Conservation (phyloP, 2,888 invertebrate species). For the Gisinianus flammeolus region DNA sequence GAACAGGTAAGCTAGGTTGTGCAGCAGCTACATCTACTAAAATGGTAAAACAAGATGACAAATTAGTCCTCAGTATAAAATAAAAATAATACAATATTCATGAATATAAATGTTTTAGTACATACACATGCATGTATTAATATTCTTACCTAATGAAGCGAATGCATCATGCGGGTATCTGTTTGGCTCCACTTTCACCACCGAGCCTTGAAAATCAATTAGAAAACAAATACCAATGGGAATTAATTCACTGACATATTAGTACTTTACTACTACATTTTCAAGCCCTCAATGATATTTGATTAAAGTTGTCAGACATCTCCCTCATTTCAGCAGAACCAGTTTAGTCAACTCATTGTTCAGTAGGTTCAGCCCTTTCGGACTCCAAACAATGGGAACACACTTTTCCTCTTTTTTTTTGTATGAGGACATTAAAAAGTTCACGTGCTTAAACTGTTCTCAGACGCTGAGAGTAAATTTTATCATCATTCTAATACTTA, state of each 20-base stretch:
- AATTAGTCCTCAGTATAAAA: not conserved
- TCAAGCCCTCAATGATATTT: not conserved
- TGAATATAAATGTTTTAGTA: too few relatives aligned
- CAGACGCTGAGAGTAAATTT: slow-evolving; percentile 33
- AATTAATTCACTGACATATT: too few relatives aligned
- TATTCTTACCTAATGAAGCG: slow-evolving; percentile 39
- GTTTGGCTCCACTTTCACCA: slow-evolving; percentile 54
- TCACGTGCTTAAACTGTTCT: slow-evolving; percentile 29
- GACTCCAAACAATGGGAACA: slow-evolving; percentile 41
- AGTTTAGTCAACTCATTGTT: slow-evolving; percentile 26
- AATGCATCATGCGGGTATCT: slow-evolving; percentile 75
- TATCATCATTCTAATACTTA: slow-evolving; percentile 17
- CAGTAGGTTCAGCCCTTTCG: slow-evolving; percentile 46
- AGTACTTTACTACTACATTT: too few relatives aligned
- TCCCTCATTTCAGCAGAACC: slow-evolving; percentile 31
- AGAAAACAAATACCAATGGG: not conserved
- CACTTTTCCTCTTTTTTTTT: slow-evolving; percentile 13
- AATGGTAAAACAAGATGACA: slow-evolving; percentile 65
- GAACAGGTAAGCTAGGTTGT: slow-evolving; percentile 86
- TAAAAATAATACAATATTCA: not conserved
- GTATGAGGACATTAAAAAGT: slow-evolving; percentile 12
- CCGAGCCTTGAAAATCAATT: slow-evolving; percentile 31
- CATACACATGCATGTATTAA: not conserved
- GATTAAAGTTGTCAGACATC: slow-evolving; percentile 33
- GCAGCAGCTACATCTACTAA: slow-evolving; percentile 91